These are phyloP conservation scores for Percopsis transmontana DNA, from an alignment of 2,113 vertebrate genomes.

Conservation along the genomic window DNA sequence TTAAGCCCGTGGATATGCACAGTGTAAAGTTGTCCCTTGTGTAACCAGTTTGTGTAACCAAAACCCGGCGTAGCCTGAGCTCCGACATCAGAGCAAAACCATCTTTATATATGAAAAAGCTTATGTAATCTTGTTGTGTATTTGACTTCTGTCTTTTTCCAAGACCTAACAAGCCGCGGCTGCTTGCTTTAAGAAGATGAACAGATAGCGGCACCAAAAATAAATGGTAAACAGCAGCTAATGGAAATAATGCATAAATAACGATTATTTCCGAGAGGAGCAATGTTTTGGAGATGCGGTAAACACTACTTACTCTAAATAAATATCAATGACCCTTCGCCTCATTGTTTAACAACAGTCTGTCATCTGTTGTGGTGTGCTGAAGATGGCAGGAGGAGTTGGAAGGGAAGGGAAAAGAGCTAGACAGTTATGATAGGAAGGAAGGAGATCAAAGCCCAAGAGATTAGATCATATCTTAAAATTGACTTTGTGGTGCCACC, in stretches of 20 bases:
- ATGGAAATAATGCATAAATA: slow-evolving; percentile 26
- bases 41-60: slow-evolving; percentile 49
- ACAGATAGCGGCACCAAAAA: slow-evolving; percentile 52
- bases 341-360: slow-evolving; percentile 30
- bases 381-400: slow-evolving; percentile 25
- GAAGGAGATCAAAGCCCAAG: slow-evolving; percentile 50
- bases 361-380: slow-evolving; percentile 31
- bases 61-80: slow-evolving; percentile 40
- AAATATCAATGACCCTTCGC: slow-evolving; percentile 15
- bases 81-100: slow-evolving; percentile 62
- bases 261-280: slow-evolving; percentile 34
- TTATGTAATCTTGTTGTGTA: slow-evolving; percentile 57
- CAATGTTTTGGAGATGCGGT: slow-evolving; percentile 25
- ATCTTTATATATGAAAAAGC: slow-evolving; percentile 65
- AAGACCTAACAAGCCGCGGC: slow-evolving; percentile 27
- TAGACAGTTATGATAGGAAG: slow-evolving; percentile 48
- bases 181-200: slow-evolving; percentile 50
- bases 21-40: slow-evolving; percentile 28
- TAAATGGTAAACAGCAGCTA: slow-evolving; percentile 58
- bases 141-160: slow-evolving; percentile 49
- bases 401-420: slow-evolving; percentile 11
- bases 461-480: slow-evolving; percentile 69
- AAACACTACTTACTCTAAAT: slow-evolving; percentile 46
- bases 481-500: slow-evolving; percentile 60
- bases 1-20: slow-evolving; percentile 3